phyloP scores from a whole-genome alignment of 2,113 vertebrate species.

The Phaethon lepturus region DNA sequence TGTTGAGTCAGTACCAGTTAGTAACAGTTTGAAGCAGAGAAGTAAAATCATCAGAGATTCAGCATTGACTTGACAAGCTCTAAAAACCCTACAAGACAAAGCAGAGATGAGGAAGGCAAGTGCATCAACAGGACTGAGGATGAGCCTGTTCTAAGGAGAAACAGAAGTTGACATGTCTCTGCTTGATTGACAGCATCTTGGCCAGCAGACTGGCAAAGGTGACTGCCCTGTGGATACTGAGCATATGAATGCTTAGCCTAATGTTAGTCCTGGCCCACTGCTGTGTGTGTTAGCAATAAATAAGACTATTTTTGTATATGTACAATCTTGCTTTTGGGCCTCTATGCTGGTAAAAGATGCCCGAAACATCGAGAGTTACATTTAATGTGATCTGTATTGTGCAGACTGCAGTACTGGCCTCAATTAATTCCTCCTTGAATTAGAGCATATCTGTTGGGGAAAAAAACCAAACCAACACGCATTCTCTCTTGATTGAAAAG shows the following conservation, averaged over 20 bases:
- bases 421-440: constrained; percentile 23
- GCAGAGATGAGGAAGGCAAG: background rate
- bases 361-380: background rate
- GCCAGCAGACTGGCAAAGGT: background rate
- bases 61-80: background rate
- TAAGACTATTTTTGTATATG: background rate
- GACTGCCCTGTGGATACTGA: background rate
- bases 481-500: background rate
- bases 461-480: background rate
- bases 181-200: constrained; percentile 32
- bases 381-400: background rate
- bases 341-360: background rate
- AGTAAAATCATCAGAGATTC: background rate
- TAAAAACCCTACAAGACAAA: background rate
- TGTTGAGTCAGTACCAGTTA: background rate
- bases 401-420: background rate
- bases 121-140: background rate
- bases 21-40: background rate
- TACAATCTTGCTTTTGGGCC: background rate
- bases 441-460: background rate
- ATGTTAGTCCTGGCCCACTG: background rate
- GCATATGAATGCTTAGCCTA: constrained; percentile 35
- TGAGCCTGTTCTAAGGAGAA: background rate
- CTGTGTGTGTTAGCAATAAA: background rate
- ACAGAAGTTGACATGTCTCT: background rate